Percentiles rank a stretch among this genome's conserved stretches.
Evolutionary conservation across 2,113 vertebrate species (phyloP).

Genomic region (Fukomys damarensis): DNA sequence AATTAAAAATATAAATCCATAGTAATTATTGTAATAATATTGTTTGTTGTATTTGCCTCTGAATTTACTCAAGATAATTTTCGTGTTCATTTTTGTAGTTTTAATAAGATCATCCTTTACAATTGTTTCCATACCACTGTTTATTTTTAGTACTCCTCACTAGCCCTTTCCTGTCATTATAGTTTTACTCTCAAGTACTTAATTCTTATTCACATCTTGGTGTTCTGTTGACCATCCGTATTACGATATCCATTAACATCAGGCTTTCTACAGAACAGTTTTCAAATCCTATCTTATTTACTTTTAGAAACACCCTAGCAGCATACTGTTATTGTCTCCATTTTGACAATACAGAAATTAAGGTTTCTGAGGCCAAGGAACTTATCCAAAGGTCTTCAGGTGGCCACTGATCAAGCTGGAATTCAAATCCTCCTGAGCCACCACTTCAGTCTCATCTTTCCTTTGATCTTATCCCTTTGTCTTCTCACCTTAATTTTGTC

Average conservation of each 20-base stretch:
- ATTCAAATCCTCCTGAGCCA: background rate
- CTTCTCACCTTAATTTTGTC: background rate
- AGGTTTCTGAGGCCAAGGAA: background rate
- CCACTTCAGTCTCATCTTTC: background rate
- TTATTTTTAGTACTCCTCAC: background rate
- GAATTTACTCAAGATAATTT: conserved; percentile 27
- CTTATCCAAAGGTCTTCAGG: background rate
- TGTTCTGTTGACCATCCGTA: background rate
- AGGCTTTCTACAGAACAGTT: background rate
- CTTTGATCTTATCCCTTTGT: background rate
- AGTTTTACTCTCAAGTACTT: background rate
- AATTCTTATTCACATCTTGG: background rate
- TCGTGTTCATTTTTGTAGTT: background rate
- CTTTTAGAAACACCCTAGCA: background rate
- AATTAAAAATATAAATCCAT: background rate
- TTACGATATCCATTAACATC: background rate
- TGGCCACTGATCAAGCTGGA: background rate
- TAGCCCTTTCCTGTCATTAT: background rate
- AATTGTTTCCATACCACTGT: conserved; percentile 4
- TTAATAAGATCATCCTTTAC: conserved; percentile 14
- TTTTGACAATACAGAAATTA: background rate
- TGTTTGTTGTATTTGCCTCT: conserved; percentile 17
- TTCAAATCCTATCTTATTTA: background rate
- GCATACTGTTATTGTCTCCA: background rate
- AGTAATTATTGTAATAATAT: background rate